Percentiles rank a stretch among this genome's conserved stretches.
phyloP scores from a whole-genome alignment of 2,888 invertebrate genomes.

The Dryomyza anilis region DNA sequence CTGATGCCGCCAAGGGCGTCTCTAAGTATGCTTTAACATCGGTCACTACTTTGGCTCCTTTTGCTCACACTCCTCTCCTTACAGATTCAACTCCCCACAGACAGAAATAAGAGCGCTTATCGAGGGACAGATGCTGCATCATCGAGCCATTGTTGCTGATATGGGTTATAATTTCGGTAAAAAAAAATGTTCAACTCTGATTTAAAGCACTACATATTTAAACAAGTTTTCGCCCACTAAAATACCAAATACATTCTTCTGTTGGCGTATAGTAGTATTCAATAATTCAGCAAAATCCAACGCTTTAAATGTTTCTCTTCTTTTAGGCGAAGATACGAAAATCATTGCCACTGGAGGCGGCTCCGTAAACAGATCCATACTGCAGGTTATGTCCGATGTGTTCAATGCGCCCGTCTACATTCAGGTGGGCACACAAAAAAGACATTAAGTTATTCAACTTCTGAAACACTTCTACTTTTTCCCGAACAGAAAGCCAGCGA shows the following conservation, averaged over 20 bases:
- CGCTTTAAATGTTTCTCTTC: conserved; percentile 8
- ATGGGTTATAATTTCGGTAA: conserved; percentile 77
- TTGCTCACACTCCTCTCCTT: not conserved
- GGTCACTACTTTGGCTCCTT: not conserved
- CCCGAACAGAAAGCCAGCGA: conserved; percentile 72
- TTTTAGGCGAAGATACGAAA: conserved; percentile 65
- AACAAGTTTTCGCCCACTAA: not conserved
- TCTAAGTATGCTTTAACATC: conserved; percentile 44
- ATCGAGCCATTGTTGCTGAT: conserved; percentile 79
- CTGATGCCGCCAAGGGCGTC: conserved; percentile 51
- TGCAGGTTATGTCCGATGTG: conserved; percentile 91
- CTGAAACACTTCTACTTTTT: conserved; percentile 6
- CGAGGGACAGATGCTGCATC: conserved; percentile 90
- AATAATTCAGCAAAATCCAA: no score
- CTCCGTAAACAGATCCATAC: conserved; percentile 80
- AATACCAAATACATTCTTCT: no score
- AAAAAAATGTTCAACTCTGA: no score
- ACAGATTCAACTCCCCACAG: conserved; percentile 64
- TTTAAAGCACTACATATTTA: not conserved
- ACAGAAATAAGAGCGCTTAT: conserved; percentile 87
- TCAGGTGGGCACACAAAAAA: no score
- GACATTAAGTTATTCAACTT: not conserved
- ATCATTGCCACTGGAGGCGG: conserved; percentile 95
- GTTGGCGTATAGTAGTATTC: no score
- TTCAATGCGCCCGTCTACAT: conserved; percentile 90